Evolutionary conservation across 2,888 invertebrate species (phyloP).

Genomic region (Leptinotarsa rubiginosa): DNA sequence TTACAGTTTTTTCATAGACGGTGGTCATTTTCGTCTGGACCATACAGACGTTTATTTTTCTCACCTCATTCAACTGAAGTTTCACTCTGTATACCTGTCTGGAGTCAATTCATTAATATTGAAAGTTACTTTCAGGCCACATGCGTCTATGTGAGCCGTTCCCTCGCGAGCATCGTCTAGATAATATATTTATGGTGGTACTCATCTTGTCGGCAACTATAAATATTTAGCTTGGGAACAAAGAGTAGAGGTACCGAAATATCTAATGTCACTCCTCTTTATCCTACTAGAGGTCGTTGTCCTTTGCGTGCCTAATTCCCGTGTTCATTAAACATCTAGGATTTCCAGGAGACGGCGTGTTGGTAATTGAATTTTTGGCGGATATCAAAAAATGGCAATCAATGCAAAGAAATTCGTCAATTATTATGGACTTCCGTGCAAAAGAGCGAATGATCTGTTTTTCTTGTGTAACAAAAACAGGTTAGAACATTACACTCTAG

Average conservation of each 20-base stretch:
- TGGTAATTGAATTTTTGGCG: no score
- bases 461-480: no score
- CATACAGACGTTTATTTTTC: no score
- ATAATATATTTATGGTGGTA: background rate
- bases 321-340: background rate
- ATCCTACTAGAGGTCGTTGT: slow-evolving; percentile 3
- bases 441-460: no score
- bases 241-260: slow-evolving; percentile 40
- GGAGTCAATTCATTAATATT: background rate
- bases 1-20: no score
- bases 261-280: slow-evolving; percentile 22
- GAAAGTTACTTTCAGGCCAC: background rate
- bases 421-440: no score
- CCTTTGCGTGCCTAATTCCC: background rate
- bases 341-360: background rate
- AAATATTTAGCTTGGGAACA: slow-evolving; percentile 42
- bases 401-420: no score
- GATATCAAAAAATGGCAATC: no score
- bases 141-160: background rate
- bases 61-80: background rate
- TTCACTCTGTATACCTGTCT: background rate
- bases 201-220: slow-evolving; percentile 25
- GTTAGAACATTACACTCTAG: background rate
- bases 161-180: background rate
- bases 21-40: no score